phyloP scores from a whole-genome alignment of 1,140 invertebrate genomes.

The Drosophila kepulauana region DNA sequence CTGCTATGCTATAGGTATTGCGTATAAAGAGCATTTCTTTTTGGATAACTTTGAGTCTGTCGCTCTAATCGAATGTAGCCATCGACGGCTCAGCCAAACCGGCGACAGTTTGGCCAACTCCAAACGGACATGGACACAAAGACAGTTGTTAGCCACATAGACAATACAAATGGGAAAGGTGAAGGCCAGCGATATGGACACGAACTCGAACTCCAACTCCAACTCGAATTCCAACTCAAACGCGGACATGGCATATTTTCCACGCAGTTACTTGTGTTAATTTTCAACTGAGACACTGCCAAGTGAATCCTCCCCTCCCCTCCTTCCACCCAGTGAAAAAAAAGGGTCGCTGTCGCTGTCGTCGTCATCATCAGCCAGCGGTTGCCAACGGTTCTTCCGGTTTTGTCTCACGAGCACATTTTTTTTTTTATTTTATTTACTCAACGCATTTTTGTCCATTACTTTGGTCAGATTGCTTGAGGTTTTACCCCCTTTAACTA shows the following conservation, averaged over 20 bases:
- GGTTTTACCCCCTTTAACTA: slow-evolving; percentile 26
- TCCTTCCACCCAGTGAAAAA: background rate
- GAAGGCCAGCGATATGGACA: slow-evolving; percentile 1
- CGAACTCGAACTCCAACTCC: background rate
- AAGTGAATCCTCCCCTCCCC: too few species aligned
- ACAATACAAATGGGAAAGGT: background rate
- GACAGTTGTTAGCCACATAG: background rate
- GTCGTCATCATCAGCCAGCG: slow-evolving; percentile 18
- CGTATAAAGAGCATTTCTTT: background rate
- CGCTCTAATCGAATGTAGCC: slow-evolving; percentile 34
- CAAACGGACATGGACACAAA: slow-evolving; percentile 29
- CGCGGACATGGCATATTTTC: slow-evolving; percentile 74
- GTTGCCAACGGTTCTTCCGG: slow-evolving; percentile 53
- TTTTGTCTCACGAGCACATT: slow-evolving; percentile 52
- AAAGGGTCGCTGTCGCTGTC: slow-evolving; percentile 54
- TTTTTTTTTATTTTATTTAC: slow-evolving; percentile 52
- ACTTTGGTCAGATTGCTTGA: slow-evolving; percentile 57
- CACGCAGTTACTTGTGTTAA: slow-evolving; percentile 77
- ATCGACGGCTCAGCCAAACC: slow-evolving; percentile 36
- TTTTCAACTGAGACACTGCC: slow-evolving; percentile 34
- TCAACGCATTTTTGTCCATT: slow-evolving; percentile 62
- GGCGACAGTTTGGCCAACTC: slow-evolving; percentile 41
- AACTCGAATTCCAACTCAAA: slow-evolving; percentile 1
- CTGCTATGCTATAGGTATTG: too few species aligned
- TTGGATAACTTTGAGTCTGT: slow-evolving; percentile 17